A percentile compares a stretch with the other conserved stretches of the same genome.
Evolutionary conservation across 2,113 vertebrate species (phyloP).

Genomic region (Rallus limicola): DNA sequence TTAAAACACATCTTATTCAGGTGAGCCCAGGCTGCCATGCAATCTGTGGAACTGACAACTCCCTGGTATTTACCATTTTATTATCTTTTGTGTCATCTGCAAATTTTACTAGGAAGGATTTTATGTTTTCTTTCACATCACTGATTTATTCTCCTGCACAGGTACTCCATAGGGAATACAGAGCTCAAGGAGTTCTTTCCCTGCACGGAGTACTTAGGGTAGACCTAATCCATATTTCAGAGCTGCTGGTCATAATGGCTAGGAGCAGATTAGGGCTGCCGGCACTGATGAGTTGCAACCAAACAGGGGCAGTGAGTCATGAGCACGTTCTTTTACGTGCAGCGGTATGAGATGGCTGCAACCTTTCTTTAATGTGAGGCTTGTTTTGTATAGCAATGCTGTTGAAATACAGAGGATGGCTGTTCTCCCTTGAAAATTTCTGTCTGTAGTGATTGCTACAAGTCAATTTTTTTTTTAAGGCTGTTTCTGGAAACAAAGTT

Average conservation of each 20-base stretch:
- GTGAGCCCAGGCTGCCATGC: slow-evolving; percentile 16
- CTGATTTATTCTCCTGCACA: slow-evolving; percentile 46
- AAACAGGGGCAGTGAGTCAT: slow-evolving; percentile 34
- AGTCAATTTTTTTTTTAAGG: background rate
- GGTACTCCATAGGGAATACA: slow-evolving; percentile 36
- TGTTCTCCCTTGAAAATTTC: background rate
- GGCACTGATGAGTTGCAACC: slow-evolving; percentile 48
- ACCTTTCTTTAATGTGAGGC: background rate
- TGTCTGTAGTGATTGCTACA: background rate
- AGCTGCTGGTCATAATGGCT: slow-evolving; percentile 45
- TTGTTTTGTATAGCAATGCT: background rate
- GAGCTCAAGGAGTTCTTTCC: slow-evolving; percentile 23
- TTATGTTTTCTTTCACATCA: slow-evolving; percentile 61
- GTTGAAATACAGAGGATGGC: background rate
- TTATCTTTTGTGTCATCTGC: slow-evolving; percentile 66
- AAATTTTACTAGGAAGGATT: slow-evolving; percentile 62
- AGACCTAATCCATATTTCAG: slow-evolving; percentile 62
- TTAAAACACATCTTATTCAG: slow-evolving; percentile 59
- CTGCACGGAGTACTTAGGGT: background rate
- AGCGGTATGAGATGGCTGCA: background rate
- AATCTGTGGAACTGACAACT: slow-evolving; percentile 56
- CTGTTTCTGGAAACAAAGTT: background rate
- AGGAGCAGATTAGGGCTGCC: slow-evolving; percentile 41
- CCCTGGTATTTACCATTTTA: slow-evolving; percentile 47
- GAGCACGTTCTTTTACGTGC: background rate